Conservation (phyloP, 2,888 invertebrate genomes). For the Xestia xanthographa region DNA sequence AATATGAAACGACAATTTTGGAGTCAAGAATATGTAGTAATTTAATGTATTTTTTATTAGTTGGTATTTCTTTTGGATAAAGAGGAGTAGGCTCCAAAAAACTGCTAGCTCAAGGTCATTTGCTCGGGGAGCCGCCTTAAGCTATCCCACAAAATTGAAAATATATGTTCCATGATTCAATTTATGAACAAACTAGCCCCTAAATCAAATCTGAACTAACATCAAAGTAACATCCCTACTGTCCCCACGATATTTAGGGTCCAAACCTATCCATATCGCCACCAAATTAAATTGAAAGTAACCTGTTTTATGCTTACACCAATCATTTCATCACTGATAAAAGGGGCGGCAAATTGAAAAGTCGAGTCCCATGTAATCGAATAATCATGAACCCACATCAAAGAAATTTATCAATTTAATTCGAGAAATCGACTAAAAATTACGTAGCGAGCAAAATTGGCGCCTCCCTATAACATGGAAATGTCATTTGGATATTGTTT, state of each 20-base stretch:
- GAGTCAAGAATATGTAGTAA: no score
- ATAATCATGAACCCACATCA: conserved; percentile 85
- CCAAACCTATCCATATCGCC: conserved; percentile 28
- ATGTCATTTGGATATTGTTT: conserved; percentile 80
- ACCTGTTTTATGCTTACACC: conserved; percentile 76
- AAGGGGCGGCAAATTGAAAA: conserved; percentile 87
- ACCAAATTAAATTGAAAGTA: conserved; percentile 64
- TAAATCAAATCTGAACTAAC: conserved; percentile 6
- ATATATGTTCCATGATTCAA: conserved; percentile 37
- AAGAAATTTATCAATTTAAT: conserved; percentile 84
- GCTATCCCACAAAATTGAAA: conserved; percentile 7
- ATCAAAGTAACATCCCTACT: conserved; percentile 35
- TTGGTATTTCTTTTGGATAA: no score
- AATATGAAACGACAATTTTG: no score
- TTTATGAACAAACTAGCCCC: conserved; percentile 40
- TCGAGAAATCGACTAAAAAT: conserved; percentile 83
- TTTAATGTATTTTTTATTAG: no score
- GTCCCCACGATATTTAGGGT: conserved; percentile 19
- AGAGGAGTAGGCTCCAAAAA: no score
- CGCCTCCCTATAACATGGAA: conserved; percentile 79
- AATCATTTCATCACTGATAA: conserved; percentile 78
- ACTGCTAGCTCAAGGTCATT: no score
- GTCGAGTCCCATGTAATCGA: conserved; percentile 86
- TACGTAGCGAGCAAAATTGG: conserved; percentile 84
- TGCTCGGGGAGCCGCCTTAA: no score